Percentiles rank a stretch among this genome's conserved stretches.
Conservation (phyloP, 2,888 invertebrate genomes). For the Diarsia mendica region DNA sequence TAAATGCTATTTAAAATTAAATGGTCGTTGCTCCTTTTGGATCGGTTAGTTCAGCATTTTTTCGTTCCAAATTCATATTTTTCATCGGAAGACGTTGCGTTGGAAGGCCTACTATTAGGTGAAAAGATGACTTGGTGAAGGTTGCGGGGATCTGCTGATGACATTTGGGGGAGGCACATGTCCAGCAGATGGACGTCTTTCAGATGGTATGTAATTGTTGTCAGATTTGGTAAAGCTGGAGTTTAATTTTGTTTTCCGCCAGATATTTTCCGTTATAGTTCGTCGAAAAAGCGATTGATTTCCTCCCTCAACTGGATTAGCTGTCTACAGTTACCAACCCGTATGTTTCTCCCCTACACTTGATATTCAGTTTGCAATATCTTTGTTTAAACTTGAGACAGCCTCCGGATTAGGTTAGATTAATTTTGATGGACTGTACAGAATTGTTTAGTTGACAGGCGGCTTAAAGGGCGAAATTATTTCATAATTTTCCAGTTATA, state of each 20-base stretch:
- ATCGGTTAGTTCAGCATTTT: neutral
- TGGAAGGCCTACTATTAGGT: too few relatives aligned
- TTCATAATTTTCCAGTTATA: slow-evolving; percentile 84
- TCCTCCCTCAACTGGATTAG: neutral
- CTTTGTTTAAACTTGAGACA: slow-evolving; percentile 88
- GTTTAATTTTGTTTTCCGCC: too few relatives aligned
- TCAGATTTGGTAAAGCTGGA: too few relatives aligned
- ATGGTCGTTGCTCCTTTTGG: neutral
- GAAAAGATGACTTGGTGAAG: too few relatives aligned
- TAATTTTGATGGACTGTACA: slow-evolving; percentile 89
- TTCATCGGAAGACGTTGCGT: too few relatives aligned
- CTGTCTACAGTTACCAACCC: neutral
- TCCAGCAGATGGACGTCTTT: too few relatives aligned
- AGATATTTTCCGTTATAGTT: too few relatives aligned
- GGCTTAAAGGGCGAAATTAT: slow-evolving; percentile 85
- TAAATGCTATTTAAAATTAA: slow-evolving; percentile 18
- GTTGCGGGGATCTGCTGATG: too few relatives aligned
- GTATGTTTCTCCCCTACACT: slow-evolving; percentile 68
- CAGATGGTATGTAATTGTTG: too few relatives aligned
- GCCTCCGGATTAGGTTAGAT: slow-evolving; percentile 87
- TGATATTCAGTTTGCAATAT: slow-evolving; percentile 87
- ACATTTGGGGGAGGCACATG: too few relatives aligned
- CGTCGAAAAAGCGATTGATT: neutral
- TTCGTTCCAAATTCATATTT: neutral
- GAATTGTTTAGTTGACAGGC: slow-evolving; percentile 88